A percentile compares a stretch with the other conserved stretches of the same genome.
These are phyloP conservation scores for Agonum fuliginosum DNA, from an alignment of 2,888 invertebrate species.

Conservation along the genomic window DNA sequence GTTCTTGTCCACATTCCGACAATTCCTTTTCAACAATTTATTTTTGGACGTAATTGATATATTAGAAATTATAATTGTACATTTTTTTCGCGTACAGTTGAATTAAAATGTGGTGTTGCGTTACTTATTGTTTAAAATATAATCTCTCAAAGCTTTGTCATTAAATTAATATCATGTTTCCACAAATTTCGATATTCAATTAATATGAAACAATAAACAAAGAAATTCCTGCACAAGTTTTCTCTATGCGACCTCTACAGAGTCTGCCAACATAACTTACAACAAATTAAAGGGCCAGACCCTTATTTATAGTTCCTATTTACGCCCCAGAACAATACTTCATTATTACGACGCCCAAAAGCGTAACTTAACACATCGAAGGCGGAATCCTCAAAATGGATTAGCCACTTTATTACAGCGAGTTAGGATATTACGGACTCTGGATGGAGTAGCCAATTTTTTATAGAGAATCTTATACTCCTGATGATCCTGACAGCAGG, in stretches of 20 bases:
- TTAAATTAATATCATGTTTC: too few relatives aligned
- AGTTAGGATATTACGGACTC: constrained; percentile 1
- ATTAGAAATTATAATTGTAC: too few relatives aligned
- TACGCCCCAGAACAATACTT: constrained; percentile 31
- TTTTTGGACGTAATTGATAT: too few relatives aligned
- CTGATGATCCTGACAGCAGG: not conserved
- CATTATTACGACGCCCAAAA: constrained; percentile 27
- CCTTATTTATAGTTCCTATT: constrained; percentile 31
- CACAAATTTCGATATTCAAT: too few relatives aligned
- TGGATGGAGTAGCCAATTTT: not conserved
- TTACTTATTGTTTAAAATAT: too few relatives aligned
- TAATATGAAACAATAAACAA: too few relatives aligned
- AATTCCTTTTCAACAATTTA: too few relatives aligned
- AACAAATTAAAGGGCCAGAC: constrained; percentile 37
- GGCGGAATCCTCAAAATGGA: constrained; percentile 24
- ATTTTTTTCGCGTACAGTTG: too few relatives aligned
- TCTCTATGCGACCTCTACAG: not conserved
- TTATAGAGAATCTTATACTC: not conserved
- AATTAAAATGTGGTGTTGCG: too few relatives aligned
- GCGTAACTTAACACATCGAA: not conserved
- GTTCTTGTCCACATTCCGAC: too few relatives aligned
- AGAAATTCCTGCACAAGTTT: too few relatives aligned
- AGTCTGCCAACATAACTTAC: constrained; percentile 26
- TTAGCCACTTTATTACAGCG: constrained; percentile 15
- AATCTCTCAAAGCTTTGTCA: too few relatives aligned